Evolutionary conservation across 2,888 invertebrate genomes (phyloP).

Genomic region (Euphydryas editha): DNA sequence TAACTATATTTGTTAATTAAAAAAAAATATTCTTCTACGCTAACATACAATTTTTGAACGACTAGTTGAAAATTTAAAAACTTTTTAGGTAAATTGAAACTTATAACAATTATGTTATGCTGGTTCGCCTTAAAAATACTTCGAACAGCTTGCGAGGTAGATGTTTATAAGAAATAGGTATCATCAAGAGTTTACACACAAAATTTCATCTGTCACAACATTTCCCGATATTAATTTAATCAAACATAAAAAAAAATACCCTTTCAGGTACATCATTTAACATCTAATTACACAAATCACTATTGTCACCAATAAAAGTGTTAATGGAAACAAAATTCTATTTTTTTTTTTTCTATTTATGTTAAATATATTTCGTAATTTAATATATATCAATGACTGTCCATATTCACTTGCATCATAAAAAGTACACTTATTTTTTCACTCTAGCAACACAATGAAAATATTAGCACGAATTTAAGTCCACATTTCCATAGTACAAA

Average conservation of each 20-base stretch:
- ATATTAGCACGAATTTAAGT: constrained; percentile 24
- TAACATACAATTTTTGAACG: constrained; percentile 74
- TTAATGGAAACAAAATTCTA: too few species aligned
- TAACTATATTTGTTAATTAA: constrained; percentile 74
- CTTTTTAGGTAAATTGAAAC: constrained; percentile 67
- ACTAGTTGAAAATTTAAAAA: constrained; percentile 62
- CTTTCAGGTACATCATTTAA: too few species aligned
- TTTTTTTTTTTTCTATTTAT: background rate
- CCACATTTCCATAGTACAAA: constrained; percentile 31
- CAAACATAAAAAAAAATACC: too few species aligned
- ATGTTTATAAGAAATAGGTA: background rate
- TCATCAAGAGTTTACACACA: background rate
- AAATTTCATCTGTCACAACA: background rate
- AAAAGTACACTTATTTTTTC: constrained; percentile 30
- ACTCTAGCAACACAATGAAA: constrained; percentile 35
- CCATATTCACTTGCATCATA: constrained; percentile 20
- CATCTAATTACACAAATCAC: too few species aligned
- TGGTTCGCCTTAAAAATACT: constrained; percentile 66
- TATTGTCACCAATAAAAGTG: background rate
- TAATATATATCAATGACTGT: constrained; percentile 6
- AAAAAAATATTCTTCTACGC: constrained; percentile 77
- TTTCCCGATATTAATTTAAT: too few species aligned
- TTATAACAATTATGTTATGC: constrained; percentile 60
- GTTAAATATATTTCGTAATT: background rate
- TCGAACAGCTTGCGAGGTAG: constrained; percentile 55